A percentile compares a stretch with the other conserved stretches of the same genome.
phyloP scores from a whole-genome alignment of 2,888 invertebrate species.

The Furcula furcula region DNA sequence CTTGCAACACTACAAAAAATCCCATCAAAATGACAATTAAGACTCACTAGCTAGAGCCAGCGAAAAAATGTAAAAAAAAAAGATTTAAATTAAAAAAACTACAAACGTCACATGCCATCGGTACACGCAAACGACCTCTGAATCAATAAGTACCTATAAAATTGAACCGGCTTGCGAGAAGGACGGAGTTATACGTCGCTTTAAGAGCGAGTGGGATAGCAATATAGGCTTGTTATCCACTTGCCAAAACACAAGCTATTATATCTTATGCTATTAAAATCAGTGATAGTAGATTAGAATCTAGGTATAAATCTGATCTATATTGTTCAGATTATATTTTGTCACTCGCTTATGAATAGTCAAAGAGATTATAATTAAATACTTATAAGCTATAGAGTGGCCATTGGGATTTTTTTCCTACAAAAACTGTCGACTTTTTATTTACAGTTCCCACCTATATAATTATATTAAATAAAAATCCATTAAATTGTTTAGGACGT shows the following conservation, averaged over 20 bases:
- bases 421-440: no score
- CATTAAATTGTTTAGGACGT: no score
- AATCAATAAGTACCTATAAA: conserved; percentile 78
- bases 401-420: no score
- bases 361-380: no score
- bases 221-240: conserved; percentile 9
- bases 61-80: conserved; percentile 7
- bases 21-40: not conserved
- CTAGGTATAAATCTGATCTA: no score
- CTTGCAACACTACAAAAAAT: no score
- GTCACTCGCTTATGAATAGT: conserved; percentile 9
- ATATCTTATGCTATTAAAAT: no score
- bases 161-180: conserved; percentile 56
- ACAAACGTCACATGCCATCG: conserved; percentile 32
- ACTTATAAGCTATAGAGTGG: no score
- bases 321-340: no score
- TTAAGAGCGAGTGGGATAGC: conserved; percentile 23
- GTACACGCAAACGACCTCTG: conserved; percentile 50
- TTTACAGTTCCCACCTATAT: no score
- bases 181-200: conserved; percentile 22
- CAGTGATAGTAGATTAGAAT: no score
- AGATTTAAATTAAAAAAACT: conserved; percentile 1
- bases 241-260: not conserved
- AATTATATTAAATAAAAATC: no score
- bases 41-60: conserved; percentile 2